Conservation (phyloP, 2,113 vertebrate species). For the Passerina amoena region DNA sequence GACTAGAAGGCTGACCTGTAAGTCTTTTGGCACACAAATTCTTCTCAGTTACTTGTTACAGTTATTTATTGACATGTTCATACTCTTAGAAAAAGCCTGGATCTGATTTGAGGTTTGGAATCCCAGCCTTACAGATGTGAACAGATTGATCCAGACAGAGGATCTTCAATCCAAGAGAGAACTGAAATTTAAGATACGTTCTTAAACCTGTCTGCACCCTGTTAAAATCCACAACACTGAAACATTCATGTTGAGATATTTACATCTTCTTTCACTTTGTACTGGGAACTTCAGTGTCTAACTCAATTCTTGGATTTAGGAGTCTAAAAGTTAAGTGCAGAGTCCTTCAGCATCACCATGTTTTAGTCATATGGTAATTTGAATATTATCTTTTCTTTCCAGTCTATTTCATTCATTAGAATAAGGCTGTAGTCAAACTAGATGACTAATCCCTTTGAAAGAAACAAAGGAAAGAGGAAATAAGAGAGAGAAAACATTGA, state of each 20-base stretch:
- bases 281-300: background rate
- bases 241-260: background rate
- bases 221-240: background rate
- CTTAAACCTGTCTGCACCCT: background rate
- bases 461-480: background rate
- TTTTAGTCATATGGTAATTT: background rate
- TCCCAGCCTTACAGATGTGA: background rate
- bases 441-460: background rate
- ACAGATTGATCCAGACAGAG: rapidly evolving
- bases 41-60: background rate
- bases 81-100: background rate
- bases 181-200: rapidly evolving
- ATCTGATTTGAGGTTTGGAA: background rate
- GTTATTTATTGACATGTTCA: background rate
- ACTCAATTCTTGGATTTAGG: background rate
- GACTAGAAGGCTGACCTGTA: background rate
- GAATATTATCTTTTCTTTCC: background rate
- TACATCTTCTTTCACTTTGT: background rate
- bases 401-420: background rate
- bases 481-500: background rate
- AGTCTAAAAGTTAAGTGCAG: background rate
- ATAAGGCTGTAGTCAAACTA: background rate
- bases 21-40: background rate
- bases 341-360: background rate
- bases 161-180: background rate